A percentile compares a stretch with the other conserved stretches of the same genome.
phyloP scores from a whole-genome alignment of 1,140 invertebrate genomes.

The Macrosteles quadrilineatus region DNA sequence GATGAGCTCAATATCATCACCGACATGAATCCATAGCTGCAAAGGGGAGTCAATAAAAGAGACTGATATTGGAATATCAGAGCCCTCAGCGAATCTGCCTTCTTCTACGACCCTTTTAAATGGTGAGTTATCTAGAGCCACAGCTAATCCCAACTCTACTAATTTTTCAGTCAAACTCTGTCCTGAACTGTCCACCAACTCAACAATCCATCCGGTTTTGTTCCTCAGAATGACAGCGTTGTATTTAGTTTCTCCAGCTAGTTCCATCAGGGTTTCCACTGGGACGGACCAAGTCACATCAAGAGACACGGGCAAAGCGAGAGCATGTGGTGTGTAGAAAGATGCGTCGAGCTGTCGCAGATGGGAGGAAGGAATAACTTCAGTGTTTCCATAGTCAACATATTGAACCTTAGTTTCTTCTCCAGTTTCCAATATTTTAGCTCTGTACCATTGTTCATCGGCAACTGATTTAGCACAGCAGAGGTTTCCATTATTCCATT shows the following conservation, averaged over 20 bases:
- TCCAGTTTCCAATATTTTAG: conserved; percentile 22
- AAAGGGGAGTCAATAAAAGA: conserved; percentile 47
- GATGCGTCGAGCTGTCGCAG: conserved; percentile 51
- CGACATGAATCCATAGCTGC: conserved; percentile 48
- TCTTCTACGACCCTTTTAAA: conserved; percentile 25
- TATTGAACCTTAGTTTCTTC: conserved; percentile 45
- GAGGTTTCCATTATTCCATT: conserved; percentile 43
- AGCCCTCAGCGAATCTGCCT: conserved; percentile 40
- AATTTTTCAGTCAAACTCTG: conserved; percentile 25
- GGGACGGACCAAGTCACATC: conserved; percentile 46
- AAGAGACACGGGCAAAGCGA: conserved; percentile 55
- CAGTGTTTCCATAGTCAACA: conserved; percentile 58
- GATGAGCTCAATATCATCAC: conserved; percentile 39
- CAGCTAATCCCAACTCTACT: conserved; percentile 8
- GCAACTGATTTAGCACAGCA: conserved; percentile 59
- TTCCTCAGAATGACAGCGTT: conserved; percentile 47
- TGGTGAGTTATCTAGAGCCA: conserved; percentile 10
- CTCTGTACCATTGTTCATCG: conserved; percentile 61
- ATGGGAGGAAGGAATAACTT: conserved; percentile 44
- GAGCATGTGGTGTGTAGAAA: conserved; percentile 57
- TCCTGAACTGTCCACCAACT: conserved; percentile 17
- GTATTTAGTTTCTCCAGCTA: conserved; percentile 43
- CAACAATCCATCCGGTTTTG: conserved; percentile 42
- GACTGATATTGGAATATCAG: conserved; percentile 43
- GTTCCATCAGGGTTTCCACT: conserved; percentile 45